These are phyloP conservation scores for Echinometra lucunter DNA, from an alignment of 53 echinoderm and acorn worm genomes.

Conservation along the genomic window DNA sequence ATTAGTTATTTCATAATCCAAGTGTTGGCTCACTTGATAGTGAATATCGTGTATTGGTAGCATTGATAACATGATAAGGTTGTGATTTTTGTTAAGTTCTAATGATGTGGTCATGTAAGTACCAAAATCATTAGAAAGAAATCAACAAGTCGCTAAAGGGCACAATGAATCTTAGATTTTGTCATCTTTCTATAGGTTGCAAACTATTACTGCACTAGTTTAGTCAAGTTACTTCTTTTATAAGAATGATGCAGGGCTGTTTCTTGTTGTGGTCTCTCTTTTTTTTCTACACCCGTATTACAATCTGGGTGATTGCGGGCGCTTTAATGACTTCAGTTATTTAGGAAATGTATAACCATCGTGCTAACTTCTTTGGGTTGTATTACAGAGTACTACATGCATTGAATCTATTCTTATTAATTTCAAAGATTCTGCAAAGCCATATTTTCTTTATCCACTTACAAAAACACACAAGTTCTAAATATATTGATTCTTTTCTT, in stretches of 20 bases:
- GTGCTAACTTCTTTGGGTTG: background rate
- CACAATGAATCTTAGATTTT: background rate
- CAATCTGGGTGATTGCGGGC: background rate
- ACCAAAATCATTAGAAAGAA: background rate
- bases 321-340: background rate
- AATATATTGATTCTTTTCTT: too few relatives aligned
- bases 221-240: background rate
- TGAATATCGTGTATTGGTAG: too few relatives aligned
- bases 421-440: background rate
- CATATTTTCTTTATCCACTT: background rate
- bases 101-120: background rate
- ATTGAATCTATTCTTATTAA: background rate
- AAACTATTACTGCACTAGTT: background rate
- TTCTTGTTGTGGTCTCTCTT: background rate
- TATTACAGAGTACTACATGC: background rate
- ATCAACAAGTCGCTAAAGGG: background rate
- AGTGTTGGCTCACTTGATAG: too few relatives aligned
- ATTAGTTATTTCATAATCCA: too few relatives aligned
- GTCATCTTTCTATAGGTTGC: background rate
- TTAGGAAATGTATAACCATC: background rate
- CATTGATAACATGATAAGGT: background rate
- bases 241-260: background rate
- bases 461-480: background rate
- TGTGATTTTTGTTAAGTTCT: background rate
- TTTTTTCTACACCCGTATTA: background rate